phyloP scores from a whole-genome alignment of 2,888 invertebrate genomes.

The Drosophila phalerata region DNA sequence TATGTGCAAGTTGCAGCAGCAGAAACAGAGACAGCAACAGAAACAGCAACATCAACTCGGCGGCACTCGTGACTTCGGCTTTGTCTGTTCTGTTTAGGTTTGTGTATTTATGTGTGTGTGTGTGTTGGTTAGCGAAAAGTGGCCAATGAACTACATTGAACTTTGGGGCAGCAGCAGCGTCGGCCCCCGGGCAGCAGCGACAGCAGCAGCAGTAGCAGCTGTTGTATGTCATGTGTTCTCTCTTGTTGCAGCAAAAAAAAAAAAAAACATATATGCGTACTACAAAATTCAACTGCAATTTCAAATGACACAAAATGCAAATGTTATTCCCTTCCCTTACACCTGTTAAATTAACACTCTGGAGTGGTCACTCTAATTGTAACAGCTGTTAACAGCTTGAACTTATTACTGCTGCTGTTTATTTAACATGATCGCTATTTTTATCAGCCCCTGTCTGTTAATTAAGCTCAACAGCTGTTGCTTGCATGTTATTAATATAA shows the following conservation, averaged over 20 bases:
- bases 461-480: slow-evolving; percentile 57
- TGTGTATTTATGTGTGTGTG: slow-evolving; percentile 30
- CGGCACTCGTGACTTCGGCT: slow-evolving; percentile 80
- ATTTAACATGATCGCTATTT: slow-evolving; percentile 56
- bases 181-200: slow-evolving; percentile 51
- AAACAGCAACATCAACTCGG: slow-evolving; percentile 54
- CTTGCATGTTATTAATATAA: slow-evolving; percentile 20
- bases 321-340: slow-evolving; percentile 3
- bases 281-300: slow-evolving; percentile 36
- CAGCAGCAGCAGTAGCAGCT: slow-evolving; percentile 57
- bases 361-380: slow-evolving; percentile 9
- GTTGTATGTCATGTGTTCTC: slow-evolving; percentile 69
- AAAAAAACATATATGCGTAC: too few species aligned
- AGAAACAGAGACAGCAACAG: slow-evolving; percentile 20
- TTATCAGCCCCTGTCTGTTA: slow-evolving; percentile 33
- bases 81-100: slow-evolving; percentile 69
- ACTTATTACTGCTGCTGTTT: slow-evolving; percentile 22
- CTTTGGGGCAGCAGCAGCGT: slow-evolving; percentile 62
- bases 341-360: slow-evolving; percentile 25
- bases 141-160: slow-evolving; percentile 82
- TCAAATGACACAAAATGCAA: slow-evolving; percentile 22
- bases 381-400: slow-evolving; percentile 9
- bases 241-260: slow-evolving; percentile 44
- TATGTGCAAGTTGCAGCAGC: slow-evolving; percentile 65
- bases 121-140: slow-evolving; percentile 73